Evolutionary conservation across 2,888 invertebrate species (phyloP), one percentile per base, ranked within the genome.

Genomic region (Apamea epomidion): DNA sequence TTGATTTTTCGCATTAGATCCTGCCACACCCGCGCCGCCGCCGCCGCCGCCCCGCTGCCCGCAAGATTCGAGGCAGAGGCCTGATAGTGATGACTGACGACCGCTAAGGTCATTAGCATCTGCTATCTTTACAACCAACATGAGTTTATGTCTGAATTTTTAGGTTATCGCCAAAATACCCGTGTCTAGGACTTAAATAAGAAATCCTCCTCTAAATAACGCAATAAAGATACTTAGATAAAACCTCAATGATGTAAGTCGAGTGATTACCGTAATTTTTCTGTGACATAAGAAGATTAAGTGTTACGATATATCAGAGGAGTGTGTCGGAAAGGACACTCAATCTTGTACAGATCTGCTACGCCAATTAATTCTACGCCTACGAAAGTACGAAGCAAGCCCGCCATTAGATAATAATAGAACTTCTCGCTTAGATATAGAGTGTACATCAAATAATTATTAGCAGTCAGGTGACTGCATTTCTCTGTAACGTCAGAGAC

Each of bases 381-480:
- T 21, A 73, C 71, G 51, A 82, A 51, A 45, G 16, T 32, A 58
- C n/a, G 51, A 62, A 64, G 54, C n/a, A 37, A 54, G 18, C 42
- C 58, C 45, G 51, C 29, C 21, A 74, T 32, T 45, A 51, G 54
- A 74, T 72, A 77, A 82, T 73, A 73, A 65, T 74, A 78, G 54
- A 37, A 29, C 25, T 54, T 48, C 32, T 60, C n/a, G 64, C 65
- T 42, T 77, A 75, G 62, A 76, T 69, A 76, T 32, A 10, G 48
- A 76, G 42, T 37, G 37, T 48, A 62, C 76, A 81, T 83, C 60
- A 78, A 78, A 77, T 74, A 80, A 74, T 74, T 37, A 67, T 48
- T 48, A 73, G 37, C 69, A 81, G 76, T 86, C 81, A 83, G 75
- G 65, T 78, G 86, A 74, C 45, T 80, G 67, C 70, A 83, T 85